These are phyloP conservation scores for Otus scops DNA, from an alignment of 2,797 vertebrate species.

Conservation along the genomic window DNA sequence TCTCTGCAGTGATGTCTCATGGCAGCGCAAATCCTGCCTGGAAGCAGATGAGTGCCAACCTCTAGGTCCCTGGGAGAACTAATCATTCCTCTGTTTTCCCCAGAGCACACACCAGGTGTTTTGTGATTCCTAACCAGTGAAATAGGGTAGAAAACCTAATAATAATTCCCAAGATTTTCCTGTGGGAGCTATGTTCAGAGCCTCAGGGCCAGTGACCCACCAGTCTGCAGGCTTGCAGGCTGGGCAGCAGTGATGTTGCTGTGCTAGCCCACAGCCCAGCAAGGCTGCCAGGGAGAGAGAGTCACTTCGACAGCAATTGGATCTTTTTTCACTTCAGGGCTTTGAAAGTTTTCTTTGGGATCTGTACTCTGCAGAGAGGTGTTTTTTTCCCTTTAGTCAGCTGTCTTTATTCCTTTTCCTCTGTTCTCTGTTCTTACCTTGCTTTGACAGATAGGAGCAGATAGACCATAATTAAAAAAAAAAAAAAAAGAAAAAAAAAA, in stretches of 20 bases:
- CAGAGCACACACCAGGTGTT: neutral
- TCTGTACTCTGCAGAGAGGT: neutral
- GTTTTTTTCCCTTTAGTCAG: neutral
- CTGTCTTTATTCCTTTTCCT: neutral
- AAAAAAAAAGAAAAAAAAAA: neutral
- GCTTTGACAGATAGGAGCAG: neutral
- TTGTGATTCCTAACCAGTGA: neutral
- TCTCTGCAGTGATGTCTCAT: neutral
- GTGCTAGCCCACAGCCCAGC: neutral
- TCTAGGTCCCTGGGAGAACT: neutral
- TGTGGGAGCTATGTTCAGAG: neutral
- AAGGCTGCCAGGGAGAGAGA: neutral
- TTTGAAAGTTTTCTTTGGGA: neutral
- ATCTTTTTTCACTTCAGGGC: neutral
- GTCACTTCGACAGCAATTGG: neutral
- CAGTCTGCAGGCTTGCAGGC: rapidly evolving
- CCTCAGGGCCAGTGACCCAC: neutral
- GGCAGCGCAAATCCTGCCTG: neutral
- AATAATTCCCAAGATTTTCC: neutral
- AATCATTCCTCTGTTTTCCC: neutral
- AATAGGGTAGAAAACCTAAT: neutral
- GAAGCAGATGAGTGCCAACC: neutral
- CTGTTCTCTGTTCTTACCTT: neutral
- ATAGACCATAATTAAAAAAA: neutral
- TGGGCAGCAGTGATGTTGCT: neutral